phyloP scores from a whole-genome alignment of 2,888 invertebrate genomes.

The Stramonita haemastoma region DNA sequence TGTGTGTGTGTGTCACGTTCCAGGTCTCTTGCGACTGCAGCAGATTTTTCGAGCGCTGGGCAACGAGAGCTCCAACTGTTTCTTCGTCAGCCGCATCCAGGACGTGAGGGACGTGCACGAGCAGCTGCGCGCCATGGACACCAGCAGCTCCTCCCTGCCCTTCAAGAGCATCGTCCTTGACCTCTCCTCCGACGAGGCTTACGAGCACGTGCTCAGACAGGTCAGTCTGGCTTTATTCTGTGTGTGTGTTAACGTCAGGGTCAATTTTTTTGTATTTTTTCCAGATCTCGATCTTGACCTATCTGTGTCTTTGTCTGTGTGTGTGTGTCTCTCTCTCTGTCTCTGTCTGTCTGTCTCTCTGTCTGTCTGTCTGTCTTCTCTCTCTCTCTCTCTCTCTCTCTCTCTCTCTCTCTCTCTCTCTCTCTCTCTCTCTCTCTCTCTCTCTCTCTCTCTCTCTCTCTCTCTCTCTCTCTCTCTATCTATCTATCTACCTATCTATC shows the following conservation, averaged over 20 bases:
- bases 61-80: conserved; percentile 50
- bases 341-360: no score
- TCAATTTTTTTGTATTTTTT: no score
- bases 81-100: conserved; percentile 51
- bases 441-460: background rate
- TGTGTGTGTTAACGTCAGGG: no score
- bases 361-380: background rate
- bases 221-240: conserved; percentile 47
- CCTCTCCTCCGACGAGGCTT: conserved; percentile 65
- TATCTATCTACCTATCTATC: no score
- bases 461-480: no score
- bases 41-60: conserved; percentile 50
- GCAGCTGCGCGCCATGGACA: conserved; percentile 63
- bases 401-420: conserved; percentile 16
- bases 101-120: conserved; percentile 64
- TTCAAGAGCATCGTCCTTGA: conserved; percentile 67
- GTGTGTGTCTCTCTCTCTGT: background rate
- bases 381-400: conserved; percentile 8
- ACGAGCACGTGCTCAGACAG: conserved; percentile 64
- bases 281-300: no score
- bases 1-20: background rate
- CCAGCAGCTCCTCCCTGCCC: conserved; percentile 51
- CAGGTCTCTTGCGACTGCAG: conserved; percentile 52
- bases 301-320: background rate
- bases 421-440: background rate